phyloP scores from a whole-genome alignment of 35 echinoderm and acorn worm genomes.

The Ophiothrix spiculata region DNA sequence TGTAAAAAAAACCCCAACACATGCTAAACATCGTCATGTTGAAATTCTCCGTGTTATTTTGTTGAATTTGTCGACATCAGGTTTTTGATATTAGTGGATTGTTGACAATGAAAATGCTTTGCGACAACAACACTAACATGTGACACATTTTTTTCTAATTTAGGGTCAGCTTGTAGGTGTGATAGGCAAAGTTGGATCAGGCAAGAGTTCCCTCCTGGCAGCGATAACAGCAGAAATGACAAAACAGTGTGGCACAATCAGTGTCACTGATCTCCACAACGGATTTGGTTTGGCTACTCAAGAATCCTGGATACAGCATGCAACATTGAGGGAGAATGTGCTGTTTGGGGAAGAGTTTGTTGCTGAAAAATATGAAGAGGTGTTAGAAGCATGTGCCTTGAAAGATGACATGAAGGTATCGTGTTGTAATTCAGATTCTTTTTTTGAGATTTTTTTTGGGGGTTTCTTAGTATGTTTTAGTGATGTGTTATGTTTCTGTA shows the following conservation, averaged over 20 bases:
- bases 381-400: conserved; percentile 80
- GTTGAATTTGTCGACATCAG: too few species aligned
- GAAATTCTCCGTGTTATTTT: too few species aligned
- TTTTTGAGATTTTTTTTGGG: too few species aligned
- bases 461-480: too few species aligned
- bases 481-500: too few species aligned
- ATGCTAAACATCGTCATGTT: too few species aligned
- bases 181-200: conserved; percentile 86
- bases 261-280: conserved; percentile 37
- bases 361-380: conserved; percentile 46
- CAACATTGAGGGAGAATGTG: conserved; percentile 84
- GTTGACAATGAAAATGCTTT: too few species aligned
- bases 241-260: conserved; percentile 53
- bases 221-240: conserved; percentile 89
- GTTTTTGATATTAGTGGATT: too few species aligned
- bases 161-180: conserved; percentile 93
- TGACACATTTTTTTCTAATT: too few species aligned
- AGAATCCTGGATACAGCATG: conserved; percentile 94
- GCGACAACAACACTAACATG: too few species aligned
- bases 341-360: conserved; percentile 71
- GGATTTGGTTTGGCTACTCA: conserved; percentile 83
- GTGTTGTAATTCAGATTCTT: not conserved
- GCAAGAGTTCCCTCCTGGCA: conserved; percentile 86
- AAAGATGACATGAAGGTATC: conserved; percentile 82
- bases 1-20: too few species aligned